These are phyloP conservation scores for Ranitomeya imitator DNA, from an alignment of 2,113 vertebrate species.

Conservation along the genomic window DNA sequence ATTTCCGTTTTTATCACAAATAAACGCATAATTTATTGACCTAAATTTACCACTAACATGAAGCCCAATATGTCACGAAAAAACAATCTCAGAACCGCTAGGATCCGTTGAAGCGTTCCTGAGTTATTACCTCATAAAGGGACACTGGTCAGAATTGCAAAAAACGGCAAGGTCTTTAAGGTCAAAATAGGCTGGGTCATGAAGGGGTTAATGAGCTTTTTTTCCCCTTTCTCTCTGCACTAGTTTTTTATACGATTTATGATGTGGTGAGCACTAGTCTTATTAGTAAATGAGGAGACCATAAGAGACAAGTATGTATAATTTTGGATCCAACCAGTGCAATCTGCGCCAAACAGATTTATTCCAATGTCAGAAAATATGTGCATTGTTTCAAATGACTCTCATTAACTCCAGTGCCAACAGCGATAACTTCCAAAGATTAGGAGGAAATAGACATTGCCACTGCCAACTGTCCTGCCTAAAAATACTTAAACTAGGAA, in stretches of 20 bases:
- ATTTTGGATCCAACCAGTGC: background rate
- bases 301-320: background rate
- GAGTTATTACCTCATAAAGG: too few relatives aligned
- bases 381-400: background rate
- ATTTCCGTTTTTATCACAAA: too few relatives aligned
- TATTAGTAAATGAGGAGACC: background rate
- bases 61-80: too few relatives aligned
- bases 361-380: slow-evolving; percentile 1
- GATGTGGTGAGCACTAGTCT: background rate
- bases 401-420: slow-evolving; percentile 1
- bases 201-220: too few relatives aligned
- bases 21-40: too few relatives aligned
- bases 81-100: too few relatives aligned
- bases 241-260: background rate
- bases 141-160: too few relatives aligned
- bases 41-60: too few relatives aligned
- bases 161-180: too few relatives aligned
- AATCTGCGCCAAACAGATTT: background rate
- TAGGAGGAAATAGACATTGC: background rate
- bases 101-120: too few relatives aligned
- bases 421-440: background rate
- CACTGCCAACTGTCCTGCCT: background rate
- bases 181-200: too few relatives aligned
- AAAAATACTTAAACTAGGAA: background rate
- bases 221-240: background rate